Evolutionary conservation across 2,888 invertebrate species (phyloP).

Genomic region (Allacma fusca): DNA sequence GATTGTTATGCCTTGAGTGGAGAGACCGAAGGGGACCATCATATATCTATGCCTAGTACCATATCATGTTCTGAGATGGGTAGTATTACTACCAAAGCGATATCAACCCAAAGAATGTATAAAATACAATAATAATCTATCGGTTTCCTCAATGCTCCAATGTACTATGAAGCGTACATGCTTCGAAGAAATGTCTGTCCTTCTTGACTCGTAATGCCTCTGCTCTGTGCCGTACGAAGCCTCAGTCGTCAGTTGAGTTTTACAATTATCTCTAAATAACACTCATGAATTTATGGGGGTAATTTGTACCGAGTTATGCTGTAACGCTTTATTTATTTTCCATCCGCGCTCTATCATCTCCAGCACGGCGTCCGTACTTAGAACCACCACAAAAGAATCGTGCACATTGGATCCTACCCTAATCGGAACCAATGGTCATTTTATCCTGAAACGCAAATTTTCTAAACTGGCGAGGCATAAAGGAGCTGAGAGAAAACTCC

Average conservation of each 20-base stretch:
- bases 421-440: conserved; percentile 7
- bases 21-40: not conserved
- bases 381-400: too few species aligned
- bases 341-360: conserved; percentile 4
- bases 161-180: not conserved
- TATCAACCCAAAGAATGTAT: conserved; percentile 12
- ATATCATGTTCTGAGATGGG: conserved; percentile 4
- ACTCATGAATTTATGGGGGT: conserved; percentile 32
- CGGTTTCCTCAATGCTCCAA: not conserved
- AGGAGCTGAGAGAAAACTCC: conserved; percentile 4
- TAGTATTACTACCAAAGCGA: not conserved
- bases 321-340: conserved; percentile 33
- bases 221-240: not conserved
- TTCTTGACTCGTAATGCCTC: not conserved
- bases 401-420: too few species aligned
- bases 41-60: not conserved
- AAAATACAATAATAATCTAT: conserved; percentile 27
- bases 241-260: conserved; percentile 15
- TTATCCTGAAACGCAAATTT: not conserved
- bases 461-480: not conserved
- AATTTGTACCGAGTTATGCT: conserved; percentile 29
- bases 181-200: not conserved
- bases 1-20: not conserved
- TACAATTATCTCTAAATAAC: conserved; percentile 30
- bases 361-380: not conserved